Evolutionary conservation across 1,140 invertebrate genomes (phyloP).

Genomic region (Armadillidium nasatum): DNA sequence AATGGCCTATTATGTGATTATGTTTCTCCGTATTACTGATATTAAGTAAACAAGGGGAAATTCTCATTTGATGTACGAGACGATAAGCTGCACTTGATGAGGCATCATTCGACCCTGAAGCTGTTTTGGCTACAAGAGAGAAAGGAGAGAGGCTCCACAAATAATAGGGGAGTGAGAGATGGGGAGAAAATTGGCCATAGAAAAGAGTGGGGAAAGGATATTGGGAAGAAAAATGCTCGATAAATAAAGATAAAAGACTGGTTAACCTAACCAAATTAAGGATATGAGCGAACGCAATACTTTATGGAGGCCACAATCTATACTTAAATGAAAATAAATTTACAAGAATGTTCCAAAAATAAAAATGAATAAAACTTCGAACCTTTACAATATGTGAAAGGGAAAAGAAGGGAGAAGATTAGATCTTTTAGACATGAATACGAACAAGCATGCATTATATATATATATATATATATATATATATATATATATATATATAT

Average conservation of each 20-base stretch:
- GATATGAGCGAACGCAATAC: not conserved
- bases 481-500: too few species aligned
- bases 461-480: too few species aligned
- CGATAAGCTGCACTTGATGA: conserved; percentile 7
- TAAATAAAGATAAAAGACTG: conserved; percentile 2
- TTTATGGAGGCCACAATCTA: not conserved
- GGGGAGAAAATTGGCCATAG: not conserved
- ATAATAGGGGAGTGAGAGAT: not conserved
- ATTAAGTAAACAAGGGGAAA: conserved; percentile 8
- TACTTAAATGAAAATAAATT: not conserved
- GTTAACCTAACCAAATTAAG: conserved; percentile 8
- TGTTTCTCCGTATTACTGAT: not conserved
- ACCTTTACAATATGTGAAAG: too few species aligned
- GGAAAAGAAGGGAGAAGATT: too few species aligned
- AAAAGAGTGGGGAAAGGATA: not conserved
- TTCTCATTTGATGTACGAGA: conserved; percentile 2
- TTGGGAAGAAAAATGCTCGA: not conserved
- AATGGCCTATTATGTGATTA: conserved; percentile 8
- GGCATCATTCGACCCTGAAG: not conserved
- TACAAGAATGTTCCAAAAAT: not conserved
- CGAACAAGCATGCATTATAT: too few species aligned
- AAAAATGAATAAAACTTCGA: too few species aligned
- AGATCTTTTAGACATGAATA: too few species aligned
- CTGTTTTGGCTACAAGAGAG: not conserved
- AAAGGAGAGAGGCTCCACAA: not conserved